Conservation (phyloP, 2,888 invertebrate genomes). For the Limnephilus rhombicus region DNA sequence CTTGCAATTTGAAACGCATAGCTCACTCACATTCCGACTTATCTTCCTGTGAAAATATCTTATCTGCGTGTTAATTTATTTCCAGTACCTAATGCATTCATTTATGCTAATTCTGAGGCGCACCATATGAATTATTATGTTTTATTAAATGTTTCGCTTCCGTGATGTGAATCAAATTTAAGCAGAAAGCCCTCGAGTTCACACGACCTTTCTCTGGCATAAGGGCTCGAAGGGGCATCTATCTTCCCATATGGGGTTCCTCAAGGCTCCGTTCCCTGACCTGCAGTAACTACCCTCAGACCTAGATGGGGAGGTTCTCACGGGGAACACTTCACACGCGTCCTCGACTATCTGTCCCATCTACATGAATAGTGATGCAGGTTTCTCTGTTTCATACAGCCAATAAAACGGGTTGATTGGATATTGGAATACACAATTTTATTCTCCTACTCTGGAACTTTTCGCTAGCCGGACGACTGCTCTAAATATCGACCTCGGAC, state of each 20-base stretch:
- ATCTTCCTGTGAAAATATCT: background rate
- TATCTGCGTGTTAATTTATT: background rate
- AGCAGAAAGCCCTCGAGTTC: conserved; percentile 36
- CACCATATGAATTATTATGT: background rate
- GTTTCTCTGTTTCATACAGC: background rate
- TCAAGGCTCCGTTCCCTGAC: conserved; percentile 42
- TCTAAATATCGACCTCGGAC: background rate
- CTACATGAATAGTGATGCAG: conserved; percentile 2
- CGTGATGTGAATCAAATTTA: conserved; percentile 44
- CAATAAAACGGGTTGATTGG: background rate
- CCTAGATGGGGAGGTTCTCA: conserved; percentile 40
- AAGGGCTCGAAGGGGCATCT: conserved; percentile 34
- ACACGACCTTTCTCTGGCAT: conserved; percentile 46
- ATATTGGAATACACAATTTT: background rate
- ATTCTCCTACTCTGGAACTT: background rate
- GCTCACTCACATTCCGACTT: background rate
- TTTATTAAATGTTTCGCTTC: conserved; percentile 30
- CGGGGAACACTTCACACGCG: conserved; percentile 41
- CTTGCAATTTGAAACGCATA: background rate
- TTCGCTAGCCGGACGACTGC: background rate
- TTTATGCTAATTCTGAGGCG: background rate
- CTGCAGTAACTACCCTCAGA: conserved; percentile 28
- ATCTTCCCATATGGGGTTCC: conserved; percentile 25
- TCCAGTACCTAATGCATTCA: background rate
- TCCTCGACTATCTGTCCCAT: conserved; percentile 32